Conservation (phyloP, 2,888 invertebrate species). For the Fragum fragum region DNA sequence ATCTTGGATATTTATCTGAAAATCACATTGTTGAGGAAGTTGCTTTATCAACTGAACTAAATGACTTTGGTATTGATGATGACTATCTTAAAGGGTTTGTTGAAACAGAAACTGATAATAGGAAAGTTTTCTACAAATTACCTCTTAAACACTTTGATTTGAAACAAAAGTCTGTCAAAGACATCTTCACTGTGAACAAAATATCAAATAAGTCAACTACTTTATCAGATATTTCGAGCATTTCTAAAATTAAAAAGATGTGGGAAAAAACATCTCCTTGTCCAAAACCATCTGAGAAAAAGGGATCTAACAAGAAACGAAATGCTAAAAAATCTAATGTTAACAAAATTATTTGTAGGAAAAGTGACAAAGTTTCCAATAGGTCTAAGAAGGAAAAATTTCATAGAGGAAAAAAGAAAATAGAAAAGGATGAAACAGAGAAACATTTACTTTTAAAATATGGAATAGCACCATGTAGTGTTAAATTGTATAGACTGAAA, state of each 20-base stretch:
- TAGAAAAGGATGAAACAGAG: neutral
- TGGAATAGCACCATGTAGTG: constrained; percentile 20
- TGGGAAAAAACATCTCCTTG: constrained; percentile 30
- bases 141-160: neutral
- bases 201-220: constrained; percentile 12
- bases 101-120: neutral
- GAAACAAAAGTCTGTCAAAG: neutral
- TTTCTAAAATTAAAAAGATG: constrained; percentile 37
- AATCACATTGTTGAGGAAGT: constrained; percentile 29
- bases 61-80: constrained; percentile 32
- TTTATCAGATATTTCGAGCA: constrained; percentile 36
- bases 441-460: neutral
- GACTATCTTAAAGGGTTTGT: constrained; percentile 18
- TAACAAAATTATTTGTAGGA: too few species aligned
- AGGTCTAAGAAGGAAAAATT: neutral
- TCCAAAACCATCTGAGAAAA: neutral
- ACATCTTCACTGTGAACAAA: neutral
- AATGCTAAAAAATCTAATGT: too few species aligned
- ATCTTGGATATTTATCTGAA: neutral
- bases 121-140: neutral
- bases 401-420: neutral
- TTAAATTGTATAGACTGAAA: constrained; percentile 7
- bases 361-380: neutral
- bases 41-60: constrained; percentile 16
- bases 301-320: too few species aligned